Conservation (phyloP, 1,140 invertebrate species). For the Capitella teleta region DNA sequence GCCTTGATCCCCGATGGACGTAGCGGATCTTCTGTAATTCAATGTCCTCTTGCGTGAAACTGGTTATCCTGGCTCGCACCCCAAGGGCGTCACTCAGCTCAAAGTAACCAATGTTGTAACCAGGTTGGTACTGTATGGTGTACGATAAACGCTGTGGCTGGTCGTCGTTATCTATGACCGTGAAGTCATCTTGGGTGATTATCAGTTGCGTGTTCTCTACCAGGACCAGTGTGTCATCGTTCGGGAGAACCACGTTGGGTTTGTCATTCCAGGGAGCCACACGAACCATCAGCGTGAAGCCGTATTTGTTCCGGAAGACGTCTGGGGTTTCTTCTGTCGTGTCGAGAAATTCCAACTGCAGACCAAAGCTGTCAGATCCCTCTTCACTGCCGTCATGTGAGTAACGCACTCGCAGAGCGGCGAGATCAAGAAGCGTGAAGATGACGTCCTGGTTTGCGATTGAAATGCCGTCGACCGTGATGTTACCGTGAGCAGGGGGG, state of each 20-base stretch:
- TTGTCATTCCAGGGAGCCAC: slow-evolving; percentile 80
- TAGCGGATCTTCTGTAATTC: slow-evolving; percentile 68
- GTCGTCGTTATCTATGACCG: slow-evolving; percentile 76
- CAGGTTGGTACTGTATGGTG: slow-evolving; percentile 57
- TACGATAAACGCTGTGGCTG: slow-evolving; percentile 65
- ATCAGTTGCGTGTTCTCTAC: slow-evolving; percentile 62
- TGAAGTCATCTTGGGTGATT: slow-evolving; percentile 62
- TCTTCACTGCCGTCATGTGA: slow-evolving; percentile 81
- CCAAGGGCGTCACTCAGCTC: slow-evolving; percentile 46
- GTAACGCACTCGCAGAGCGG: slow-evolving; percentile 67
- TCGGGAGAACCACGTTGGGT: slow-evolving; percentile 55
- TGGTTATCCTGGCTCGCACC: slow-evolving; percentile 27
- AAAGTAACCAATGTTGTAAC: slow-evolving; percentile 55
- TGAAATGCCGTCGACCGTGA: slow-evolving; percentile 40
- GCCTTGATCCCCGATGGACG: slow-evolving; percentile 60
- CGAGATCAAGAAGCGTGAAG: slow-evolving; percentile 61
- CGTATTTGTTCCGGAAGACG: slow-evolving; percentile 67
- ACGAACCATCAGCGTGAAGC: slow-evolving; percentile 71
- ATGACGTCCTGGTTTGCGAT: slow-evolving; percentile 14
- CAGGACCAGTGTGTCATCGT: slow-evolving; percentile 25
- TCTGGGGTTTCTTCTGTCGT: slow-evolving; percentile 56
- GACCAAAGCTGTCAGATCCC: slow-evolving; percentile 64
- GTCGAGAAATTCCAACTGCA: slow-evolving; percentile 62
- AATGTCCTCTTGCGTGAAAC: slow-evolving; percentile 81
- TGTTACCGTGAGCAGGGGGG: slow-evolving; percentile 62